Conservation (phyloP, 2,113 vertebrate species). For the Todiramphus chloris region DNA sequence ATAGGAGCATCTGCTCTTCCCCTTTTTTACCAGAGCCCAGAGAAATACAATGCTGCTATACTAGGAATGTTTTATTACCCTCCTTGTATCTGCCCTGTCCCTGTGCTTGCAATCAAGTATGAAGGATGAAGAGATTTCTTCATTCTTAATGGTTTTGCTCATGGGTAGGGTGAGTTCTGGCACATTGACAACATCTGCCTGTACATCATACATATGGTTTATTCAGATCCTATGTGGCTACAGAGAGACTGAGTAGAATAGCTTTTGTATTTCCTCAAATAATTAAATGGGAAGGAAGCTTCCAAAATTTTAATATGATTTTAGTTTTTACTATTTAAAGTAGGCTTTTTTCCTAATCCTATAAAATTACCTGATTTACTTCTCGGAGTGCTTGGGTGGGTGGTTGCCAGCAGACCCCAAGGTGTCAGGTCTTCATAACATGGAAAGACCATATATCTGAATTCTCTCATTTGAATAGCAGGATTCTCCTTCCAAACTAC, state of each 20-base stretch:
- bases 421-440: neutral
- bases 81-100: neutral
- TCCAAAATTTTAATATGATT: neutral
- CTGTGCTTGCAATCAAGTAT: neutral
- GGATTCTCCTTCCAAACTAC: neutral
- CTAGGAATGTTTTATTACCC: neutral
- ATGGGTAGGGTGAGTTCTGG: neutral
- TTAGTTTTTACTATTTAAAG: neutral
- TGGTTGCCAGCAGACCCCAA: neutral
- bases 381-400: neutral
- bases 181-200: neutral
- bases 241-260: neutral
- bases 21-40: neutral
- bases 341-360: neutral
- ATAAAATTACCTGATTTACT: neutral
- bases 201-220: neutral
- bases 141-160: neutral
- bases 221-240: neutral
- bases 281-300: neutral
- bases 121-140: neutral
- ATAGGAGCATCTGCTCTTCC: neutral
- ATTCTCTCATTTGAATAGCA: neutral
- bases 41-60: neutral
- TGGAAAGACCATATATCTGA: neutral
- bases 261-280: neutral